Percentiles rank a stretch among this genome's conserved stretches.
Evolutionary conservation across 2,797 vertebrate species (phyloP).

Genomic region (Apogon talboti): DNA sequence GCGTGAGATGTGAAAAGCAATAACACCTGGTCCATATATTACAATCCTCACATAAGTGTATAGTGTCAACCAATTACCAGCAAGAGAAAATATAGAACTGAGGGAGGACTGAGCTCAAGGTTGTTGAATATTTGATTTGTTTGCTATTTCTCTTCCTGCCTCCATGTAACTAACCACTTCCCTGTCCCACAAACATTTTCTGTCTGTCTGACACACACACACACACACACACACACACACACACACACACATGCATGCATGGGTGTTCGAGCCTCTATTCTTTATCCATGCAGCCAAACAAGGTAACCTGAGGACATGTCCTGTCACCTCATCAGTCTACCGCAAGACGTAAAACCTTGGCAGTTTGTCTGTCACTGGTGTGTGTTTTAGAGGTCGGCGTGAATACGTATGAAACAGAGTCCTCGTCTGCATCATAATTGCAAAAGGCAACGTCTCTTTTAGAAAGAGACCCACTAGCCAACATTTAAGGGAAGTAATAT

Average conservation of each 20-base stretch:
- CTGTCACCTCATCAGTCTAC: slow-evolving; percentile 28
- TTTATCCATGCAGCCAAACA: slow-evolving; percentile 43
- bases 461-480: too few relatives aligned
- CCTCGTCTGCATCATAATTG: background rate
- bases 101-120: slow-evolving; percentile 51
- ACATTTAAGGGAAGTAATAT: too few relatives aligned
- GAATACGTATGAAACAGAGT: background rate
- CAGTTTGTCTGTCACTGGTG: slow-evolving; percentile 18
- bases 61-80: slow-evolving; percentile 68
- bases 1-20: slow-evolving; percentile 44
- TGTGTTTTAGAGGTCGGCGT: slow-evolving; percentile 17
- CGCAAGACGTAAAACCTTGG: slow-evolving; percentile 27
- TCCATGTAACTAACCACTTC: slow-evolving; percentile 49
- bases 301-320: slow-evolving; percentile 43
- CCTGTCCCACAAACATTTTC: slow-evolving; percentile 15
- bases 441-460: too few relatives aligned
- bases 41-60: slow-evolving; percentile 29
- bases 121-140: slow-evolving; percentile 74
- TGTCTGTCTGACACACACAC: slow-evolving; percentile 18
- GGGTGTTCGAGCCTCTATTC: slow-evolving; percentile 35
- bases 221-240: slow-evolving; percentile 28
- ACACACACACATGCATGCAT: slow-evolving; percentile 25
- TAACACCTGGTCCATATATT: slow-evolving; percentile 39
- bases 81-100: slow-evolving; percentile 28
- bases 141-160: slow-evolving; percentile 50